Evolutionary conservation across 2,113 vertebrate genomes (phyloP).

Genomic region (Puntigrus tetrazona): DNA sequence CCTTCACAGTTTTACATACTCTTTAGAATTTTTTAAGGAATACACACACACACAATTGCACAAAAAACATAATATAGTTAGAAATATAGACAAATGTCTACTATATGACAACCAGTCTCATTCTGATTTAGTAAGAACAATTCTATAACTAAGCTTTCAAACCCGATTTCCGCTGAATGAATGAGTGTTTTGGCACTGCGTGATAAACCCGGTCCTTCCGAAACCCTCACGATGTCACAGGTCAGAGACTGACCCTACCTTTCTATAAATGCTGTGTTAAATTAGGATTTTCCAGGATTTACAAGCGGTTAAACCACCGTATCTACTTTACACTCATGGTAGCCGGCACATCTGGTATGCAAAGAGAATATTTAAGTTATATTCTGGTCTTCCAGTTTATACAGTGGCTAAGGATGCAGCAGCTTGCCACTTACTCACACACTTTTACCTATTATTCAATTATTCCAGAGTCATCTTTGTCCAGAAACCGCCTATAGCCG

Average conservation of each 20-base stretch:
- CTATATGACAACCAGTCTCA: not conserved
- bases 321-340: not conserved
- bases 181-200: not conserved
- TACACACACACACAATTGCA: too few relatives aligned
- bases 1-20: too few relatives aligned
- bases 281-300: not conserved
- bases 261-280: not conserved
- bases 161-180: not conserved
- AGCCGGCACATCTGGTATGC: not conserved
- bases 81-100: too few relatives aligned
- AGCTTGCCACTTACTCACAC: not conserved
- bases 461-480: not conserved
- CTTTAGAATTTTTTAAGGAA: too few relatives aligned
- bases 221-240: constrained; percentile 3
- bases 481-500: not conserved
- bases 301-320: not conserved
- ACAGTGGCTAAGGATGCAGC: not conserved
- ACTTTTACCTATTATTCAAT: not conserved
- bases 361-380: not conserved
- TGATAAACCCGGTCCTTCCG: not conserved
- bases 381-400: not conserved
- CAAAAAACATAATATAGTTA: too few relatives aligned
- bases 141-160: not conserved
- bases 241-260: constrained; percentile 4
- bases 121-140: not conserved